These are phyloP conservation scores for Esox niger DNA, from an alignment of 2,113 vertebrate genomes.

Conservation along the genomic window DNA sequence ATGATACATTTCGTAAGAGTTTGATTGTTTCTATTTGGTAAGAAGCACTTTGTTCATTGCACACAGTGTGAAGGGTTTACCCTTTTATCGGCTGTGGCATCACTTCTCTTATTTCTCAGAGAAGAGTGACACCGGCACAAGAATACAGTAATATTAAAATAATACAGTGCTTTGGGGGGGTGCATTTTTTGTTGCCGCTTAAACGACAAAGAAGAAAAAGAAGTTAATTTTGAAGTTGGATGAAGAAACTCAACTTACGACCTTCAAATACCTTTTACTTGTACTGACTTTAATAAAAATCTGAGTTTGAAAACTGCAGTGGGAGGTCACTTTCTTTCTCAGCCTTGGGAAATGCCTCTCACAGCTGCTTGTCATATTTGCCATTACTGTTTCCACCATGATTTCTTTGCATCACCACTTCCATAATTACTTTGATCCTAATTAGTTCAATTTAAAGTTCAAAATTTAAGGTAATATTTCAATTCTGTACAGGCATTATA, in stretches of 20 bases:
- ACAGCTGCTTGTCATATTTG: neutral
- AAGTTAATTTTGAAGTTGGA: slow-evolving; percentile 48
- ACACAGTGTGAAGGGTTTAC: neutral
- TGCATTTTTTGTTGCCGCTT: slow-evolving; percentile 25
- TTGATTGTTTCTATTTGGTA: slow-evolving; percentile 50
- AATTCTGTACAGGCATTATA: no score
- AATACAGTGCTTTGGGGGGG: neutral
- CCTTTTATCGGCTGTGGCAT: slow-evolving; percentile 28
- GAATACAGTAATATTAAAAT: neutral
- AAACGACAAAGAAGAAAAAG: slow-evolving; percentile 33
- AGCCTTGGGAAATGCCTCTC: slow-evolving; percentile 3
- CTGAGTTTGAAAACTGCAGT: slow-evolving; percentile 66
- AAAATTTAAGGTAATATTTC: no score
- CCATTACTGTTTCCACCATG: neutral
- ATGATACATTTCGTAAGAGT: slow-evolving; percentile 22
- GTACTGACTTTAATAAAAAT: slow-evolving; percentile 75
- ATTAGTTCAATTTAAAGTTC: no score
- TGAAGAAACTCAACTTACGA: slow-evolving; percentile 54
- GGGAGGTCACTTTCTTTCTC: slow-evolving; percentile 35
- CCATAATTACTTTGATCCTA: no score
- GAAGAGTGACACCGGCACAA: slow-evolving; percentile 20
- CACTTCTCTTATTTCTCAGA: slow-evolving; percentile 40
- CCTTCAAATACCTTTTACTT: slow-evolving; percentile 58
- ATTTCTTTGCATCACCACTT: no score
- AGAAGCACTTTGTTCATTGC: slow-evolving; percentile 32